Conservation (phyloP, 2,113 vertebrate genomes). For the Calyptommatus sinebrachiatus region DNA sequence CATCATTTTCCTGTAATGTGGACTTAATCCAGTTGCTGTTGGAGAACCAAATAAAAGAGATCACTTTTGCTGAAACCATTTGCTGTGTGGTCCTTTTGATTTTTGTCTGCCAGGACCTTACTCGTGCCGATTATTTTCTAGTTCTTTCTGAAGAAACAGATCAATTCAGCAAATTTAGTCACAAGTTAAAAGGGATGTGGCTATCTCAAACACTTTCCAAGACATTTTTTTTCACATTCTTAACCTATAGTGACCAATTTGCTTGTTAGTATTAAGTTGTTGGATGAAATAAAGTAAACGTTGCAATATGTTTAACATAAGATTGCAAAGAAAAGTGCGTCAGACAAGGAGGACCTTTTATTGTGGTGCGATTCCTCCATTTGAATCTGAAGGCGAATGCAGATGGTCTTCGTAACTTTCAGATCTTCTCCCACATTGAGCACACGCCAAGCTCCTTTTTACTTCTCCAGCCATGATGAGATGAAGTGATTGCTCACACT, state of each 20-base stretch:
- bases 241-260: neutral
- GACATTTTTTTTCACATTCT: too few species aligned
- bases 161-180: too few species aligned
- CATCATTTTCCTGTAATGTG: too few species aligned
- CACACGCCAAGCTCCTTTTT: neutral
- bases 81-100: neutral
- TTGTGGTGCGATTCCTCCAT: neutral
- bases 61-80: constrained; percentile 31
- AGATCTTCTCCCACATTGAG: neutral
- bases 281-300: neutral
- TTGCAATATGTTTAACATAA: neutral
- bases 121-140: constrained; percentile 54
- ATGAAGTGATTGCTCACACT: neutral
- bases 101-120: too few species aligned
- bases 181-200: too few species aligned
- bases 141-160: constrained; percentile 53
- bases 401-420: neutral
- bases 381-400: neutral
- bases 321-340: neutral
- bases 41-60: too few species aligned
- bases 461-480: neutral
- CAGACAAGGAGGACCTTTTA: neutral
- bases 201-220: too few species aligned
- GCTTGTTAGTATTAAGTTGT: neutral
- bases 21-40: too few species aligned